Base-by-base conservation (phyloP, 2,797 vertebrate species). In the Gastrophryne carolinensis region DNA sequence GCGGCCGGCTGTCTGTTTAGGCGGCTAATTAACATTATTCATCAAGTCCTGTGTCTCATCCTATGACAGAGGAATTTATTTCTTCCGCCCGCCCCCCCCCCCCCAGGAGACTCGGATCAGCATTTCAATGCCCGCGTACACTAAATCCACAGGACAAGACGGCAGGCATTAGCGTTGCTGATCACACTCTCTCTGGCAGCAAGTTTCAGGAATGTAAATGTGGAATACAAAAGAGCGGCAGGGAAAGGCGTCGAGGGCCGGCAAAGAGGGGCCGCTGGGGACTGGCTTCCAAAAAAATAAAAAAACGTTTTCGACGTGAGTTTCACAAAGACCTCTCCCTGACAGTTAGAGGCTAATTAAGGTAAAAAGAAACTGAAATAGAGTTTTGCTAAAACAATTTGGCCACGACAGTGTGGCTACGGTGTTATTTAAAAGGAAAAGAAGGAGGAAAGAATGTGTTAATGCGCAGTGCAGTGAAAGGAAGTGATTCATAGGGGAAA, bases 21-120 rank as follows among this genome's bases (percentile, higher is more conserved):
- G n/a, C 39, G 64, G n/a, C 37, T 73, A 73, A 73, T 73, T 73
- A 65, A 44, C 50, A 56, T 64, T 65, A 65, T 65, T 65, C 50
- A 57, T 73, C 53, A 61, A 61, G 39, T 27, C 35, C 69, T 11
- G 9, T 21, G 56, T 61, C 69, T 61, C n/a, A 9, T 72, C 19
- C n/a, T 61, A 37, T 72, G 29, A 61, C 69, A n/a, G 57, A 29
- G 41, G 37, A 35, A 60, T 61, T 13, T 72, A 50, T 72, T 35
- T 65, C 50, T 23, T 24, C 39, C 32, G 17, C 32, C n/a, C 5
- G 4, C 63, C 71, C 39, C 32, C 12, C 32, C n/a, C 5, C 3
- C 63, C 71, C 60, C 21, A 11, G 60, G 72, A 44, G 72, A 56
- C 47, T 63, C 34, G 60, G 50, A 54, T 73, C 71, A 73, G 71